Base-by-base conservation (phyloP, 1,140 invertebrate species). In the Drosophila kanapiae region DNA sequence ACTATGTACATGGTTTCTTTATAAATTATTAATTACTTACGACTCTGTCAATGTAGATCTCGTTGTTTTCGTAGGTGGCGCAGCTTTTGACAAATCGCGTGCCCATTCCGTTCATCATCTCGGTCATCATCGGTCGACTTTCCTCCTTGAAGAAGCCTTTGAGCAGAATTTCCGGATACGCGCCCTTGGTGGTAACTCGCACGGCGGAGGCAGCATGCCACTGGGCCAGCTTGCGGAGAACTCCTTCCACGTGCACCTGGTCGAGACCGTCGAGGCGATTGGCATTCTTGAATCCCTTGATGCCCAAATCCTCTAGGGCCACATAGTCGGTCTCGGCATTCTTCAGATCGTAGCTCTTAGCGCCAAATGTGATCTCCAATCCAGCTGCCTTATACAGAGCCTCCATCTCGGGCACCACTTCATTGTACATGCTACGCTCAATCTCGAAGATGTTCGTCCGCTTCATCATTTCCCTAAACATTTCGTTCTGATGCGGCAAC, bases 131-230 rank as follows among this genome's bases (percentile, higher is more conserved):
- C 0, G 37, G 48, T 5, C 49, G 58, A 23, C 48, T 65, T 14
- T 88, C 70, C 10, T 91, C 81, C 45, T 47, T 91, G 13, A 78
- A 86, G 9, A 80, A 75, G 0, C 84, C 84, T 0, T 13, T 1
- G 0, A 11, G n/a, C 3, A 81, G 29, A 0, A 40, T 7, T 0
- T 63, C 54, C 1, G 63, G 38, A 56, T 80, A 91, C 58, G 48
- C 93, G 72, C 85, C 94, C 80, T 27, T 94, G 81, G 93, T 95
- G 93, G 54, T 93, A 75, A 92, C 93, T 94, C 45, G 78, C 7
- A 80, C 75, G 0, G 86, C 80, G 0, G 93, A 92, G 9, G 49
- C 49, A 18, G 49, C 49, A 18, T 51, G 49, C 49, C 49, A 51
- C 29, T 51, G 29, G n/a, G 49, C 49, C 31, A 51, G 29, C 29